phyloP scores from a whole-genome alignment of 2,113 vertebrate species.

The Gobiocypris rarus region DNA sequence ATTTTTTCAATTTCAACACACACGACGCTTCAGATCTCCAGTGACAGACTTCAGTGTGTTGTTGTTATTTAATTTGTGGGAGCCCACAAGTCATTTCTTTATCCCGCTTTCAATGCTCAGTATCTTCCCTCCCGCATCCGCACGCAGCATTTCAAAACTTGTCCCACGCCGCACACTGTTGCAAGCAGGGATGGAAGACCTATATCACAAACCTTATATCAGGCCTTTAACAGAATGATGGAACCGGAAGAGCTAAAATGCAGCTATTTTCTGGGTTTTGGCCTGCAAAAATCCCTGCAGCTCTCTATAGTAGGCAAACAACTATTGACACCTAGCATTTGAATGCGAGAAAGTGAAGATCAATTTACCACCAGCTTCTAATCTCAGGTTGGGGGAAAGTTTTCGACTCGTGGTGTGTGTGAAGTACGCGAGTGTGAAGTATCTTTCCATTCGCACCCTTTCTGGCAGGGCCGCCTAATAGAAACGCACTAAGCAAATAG shows the following conservation, averaged over 20 bases:
- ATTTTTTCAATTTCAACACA: too few relatives aligned
- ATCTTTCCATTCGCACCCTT: constrained; percentile 21
- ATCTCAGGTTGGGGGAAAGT: not conserved
- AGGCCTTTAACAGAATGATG: not conserved
- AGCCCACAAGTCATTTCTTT: too few relatives aligned
- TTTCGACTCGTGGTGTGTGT: not conserved
- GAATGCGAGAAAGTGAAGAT: not conserved
- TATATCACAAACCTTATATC: not conserved
- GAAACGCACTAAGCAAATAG: not conserved
- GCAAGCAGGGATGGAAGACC: too few relatives aligned
- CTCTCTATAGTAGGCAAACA: not conserved
- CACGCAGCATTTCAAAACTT: too few relatives aligned
- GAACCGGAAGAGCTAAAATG: not conserved
- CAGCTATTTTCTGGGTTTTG: not conserved
- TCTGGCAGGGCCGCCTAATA: not conserved
- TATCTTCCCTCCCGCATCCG: too few relatives aligned
- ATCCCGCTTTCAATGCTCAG: too few relatives aligned
- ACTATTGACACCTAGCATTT: not conserved
- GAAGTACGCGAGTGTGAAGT: not conserved
- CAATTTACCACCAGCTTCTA: not conserved
- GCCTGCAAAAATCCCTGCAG: not conserved
- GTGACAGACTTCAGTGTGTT: too few relatives aligned
- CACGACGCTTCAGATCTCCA: too few relatives aligned
- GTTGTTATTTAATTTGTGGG: too few relatives aligned
- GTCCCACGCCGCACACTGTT: too few relatives aligned